Percentiles rank a stretch among this genome's conserved stretches.
Conservation (phyloP, 2,888 invertebrate genomes). For the Torymus tubicola region DNA sequence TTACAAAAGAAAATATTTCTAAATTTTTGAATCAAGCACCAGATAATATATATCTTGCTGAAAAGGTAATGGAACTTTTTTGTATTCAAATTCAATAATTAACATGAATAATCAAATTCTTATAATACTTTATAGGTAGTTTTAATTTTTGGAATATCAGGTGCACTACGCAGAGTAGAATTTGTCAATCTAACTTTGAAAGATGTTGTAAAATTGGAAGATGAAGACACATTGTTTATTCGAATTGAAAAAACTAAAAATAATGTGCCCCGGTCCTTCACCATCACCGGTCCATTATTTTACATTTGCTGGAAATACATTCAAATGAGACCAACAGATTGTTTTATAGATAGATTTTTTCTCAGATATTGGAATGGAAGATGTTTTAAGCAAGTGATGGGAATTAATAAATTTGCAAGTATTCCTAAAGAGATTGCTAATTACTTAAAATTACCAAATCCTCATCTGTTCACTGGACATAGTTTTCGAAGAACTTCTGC, state of each 20-base stretch:
- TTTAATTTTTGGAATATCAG: conserved; percentile 3
- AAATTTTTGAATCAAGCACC: conserved; percentile 1
- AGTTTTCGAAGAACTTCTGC: conserved; percentile 11
- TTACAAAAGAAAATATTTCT: background rate
- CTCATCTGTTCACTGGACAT: background rate
- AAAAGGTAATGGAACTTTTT: background rate
- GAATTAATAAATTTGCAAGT: background rate
- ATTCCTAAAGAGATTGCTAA: background rate
- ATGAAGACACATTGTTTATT: background rate
- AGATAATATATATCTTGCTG: background rate
- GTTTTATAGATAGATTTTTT: conserved; percentile 3
- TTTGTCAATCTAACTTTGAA: background rate
- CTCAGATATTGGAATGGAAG: background rate
- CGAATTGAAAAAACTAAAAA: background rate
- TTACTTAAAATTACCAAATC: background rate
- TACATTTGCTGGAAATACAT: background rate
- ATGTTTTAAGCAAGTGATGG: background rate
- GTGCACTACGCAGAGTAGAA: background rate
- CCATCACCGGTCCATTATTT: background rate
- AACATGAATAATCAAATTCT: background rate
- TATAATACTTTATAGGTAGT: conserved; percentile 2
- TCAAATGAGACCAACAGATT: background rate
- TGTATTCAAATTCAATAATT: background rate
- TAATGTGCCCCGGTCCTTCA: background rate
- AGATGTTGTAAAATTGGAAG: too few species aligned